Evolutionary conservation across 92 coral and sea anemone genomes (phyloP), one percentile per base, ranked within the genome.

Genomic region (Bergia sp.): DNA sequence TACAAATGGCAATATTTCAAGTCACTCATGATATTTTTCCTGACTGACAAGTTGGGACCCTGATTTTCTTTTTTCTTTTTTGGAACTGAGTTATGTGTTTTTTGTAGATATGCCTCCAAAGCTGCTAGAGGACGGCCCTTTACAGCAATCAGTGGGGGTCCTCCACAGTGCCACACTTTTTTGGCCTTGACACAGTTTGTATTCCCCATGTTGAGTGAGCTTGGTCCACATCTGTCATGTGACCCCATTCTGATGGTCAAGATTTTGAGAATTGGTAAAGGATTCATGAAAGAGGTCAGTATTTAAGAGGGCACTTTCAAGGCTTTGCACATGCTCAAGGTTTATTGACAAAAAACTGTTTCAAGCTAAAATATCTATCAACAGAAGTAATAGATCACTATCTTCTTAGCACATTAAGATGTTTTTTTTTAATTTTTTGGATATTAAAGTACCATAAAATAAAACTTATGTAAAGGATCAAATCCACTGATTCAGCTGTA

Each of bases 71-170:
- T 73, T 37, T 18, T 15, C 1, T 21, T 71, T 73, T 40, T 18
- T 73, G 44, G 40, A 73, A 36, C 79, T 75, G 16, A 75, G 5
- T 75, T 2, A 13, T 11, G 2, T 38, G 5, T 29, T 36, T 74
- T 57, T 73, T 55, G 29, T 53, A 97, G 99, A 57, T 94, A 93
- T 92, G 93, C 98, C 69, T 95, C 98, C 7, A 97, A 94, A 88
- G 99, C 99, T 1, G 99, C 98, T 18, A 88, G 99, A 85, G 99
- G 99, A 43, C 92, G 99, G 38, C 96, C 97, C 11, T 95, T 93
- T 77, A 88, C 94, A 37, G 90, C 95, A 21, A 89, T 97, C 18
- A 85, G 97, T 44, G 95, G 94, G 7, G 99, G 97, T 0, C 98
- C 98, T 9, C 89, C 93, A 20, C 97, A 93, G 88, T 95, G 93